Conservation (phyloP, 2,888 invertebrate genomes). For the Acanthopleura granulata region DNA sequence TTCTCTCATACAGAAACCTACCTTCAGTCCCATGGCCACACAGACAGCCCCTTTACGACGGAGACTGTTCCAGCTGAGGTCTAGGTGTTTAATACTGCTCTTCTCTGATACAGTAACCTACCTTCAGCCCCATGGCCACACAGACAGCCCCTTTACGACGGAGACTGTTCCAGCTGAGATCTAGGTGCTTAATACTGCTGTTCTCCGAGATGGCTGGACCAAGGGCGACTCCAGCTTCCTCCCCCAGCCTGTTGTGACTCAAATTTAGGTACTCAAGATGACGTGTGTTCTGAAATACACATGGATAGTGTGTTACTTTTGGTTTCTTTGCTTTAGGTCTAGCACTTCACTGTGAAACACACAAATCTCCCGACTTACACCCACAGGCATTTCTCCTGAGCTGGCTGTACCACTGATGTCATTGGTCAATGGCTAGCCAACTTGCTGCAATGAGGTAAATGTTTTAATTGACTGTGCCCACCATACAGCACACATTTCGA, state of each 20-base stretch:
- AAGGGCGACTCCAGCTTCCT: slow-evolving; percentile 59
- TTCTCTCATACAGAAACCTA: slow-evolving; percentile 63
- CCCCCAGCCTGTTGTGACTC: slow-evolving; percentile 67
- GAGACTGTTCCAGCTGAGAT: slow-evolving; percentile 68
- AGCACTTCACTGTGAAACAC: too few species aligned
- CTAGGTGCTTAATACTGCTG: slow-evolving; percentile 62
- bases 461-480: too few species aligned
- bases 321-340: too few species aligned
- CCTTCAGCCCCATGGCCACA: slow-evolving; percentile 65
- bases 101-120: slow-evolving; percentile 64
- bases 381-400: too few species aligned
- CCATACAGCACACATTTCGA: too few species aligned
- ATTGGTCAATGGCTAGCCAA: too few species aligned
- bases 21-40: slow-evolving; percentile 65
- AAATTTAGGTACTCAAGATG: slow-evolving; percentile 64
- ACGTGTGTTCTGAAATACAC: slow-evolving; percentile 52
- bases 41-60: slow-evolving; percentile 65
- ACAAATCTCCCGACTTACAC: too few species aligned
- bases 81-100: slow-evolving; percentile 62
- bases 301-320: too few species aligned
- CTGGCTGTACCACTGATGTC: too few species aligned
- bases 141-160: slow-evolving; percentile 65
- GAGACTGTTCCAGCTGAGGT: slow-evolving; percentile 68
- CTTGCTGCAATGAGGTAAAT: too few species aligned
- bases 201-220: slow-evolving; percentile 68